A percentile compares a stretch with the other conserved stretches of the same genome.
Conservation (phyloP, 2,797 vertebrate genomes). For the Cryptoprocta ferox region DNA sequence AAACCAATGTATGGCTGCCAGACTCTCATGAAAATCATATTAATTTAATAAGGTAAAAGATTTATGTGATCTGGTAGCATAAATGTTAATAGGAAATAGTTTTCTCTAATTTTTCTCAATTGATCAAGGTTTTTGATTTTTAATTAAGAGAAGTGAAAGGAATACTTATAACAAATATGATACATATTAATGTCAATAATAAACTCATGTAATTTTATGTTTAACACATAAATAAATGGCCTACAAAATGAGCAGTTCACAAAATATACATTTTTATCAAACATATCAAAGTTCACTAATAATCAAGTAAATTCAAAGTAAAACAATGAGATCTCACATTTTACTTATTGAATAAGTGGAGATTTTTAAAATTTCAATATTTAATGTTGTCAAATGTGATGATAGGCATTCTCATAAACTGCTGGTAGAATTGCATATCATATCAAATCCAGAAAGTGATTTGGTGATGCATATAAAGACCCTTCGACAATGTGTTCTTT, state of each 20-base stretch:
- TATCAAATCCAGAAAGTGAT: neutral
- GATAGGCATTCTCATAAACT: neutral
- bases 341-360: neutral
- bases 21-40: neutral
- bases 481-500: neutral
- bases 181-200: neutral
- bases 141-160: constrained; percentile 13
- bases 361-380: neutral
- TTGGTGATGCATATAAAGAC: neutral
- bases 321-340: neutral
- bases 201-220: neutral
- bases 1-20: neutral
- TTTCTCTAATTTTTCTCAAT: neutral
- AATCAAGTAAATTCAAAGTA: neutral
- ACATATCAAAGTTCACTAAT: neutral
- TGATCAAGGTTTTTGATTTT: neutral
- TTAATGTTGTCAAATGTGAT: neutral
- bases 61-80: no score
- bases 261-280: neutral
- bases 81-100: neutral
- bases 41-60: no score
- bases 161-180: neutral
- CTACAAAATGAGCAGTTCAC: neutral
- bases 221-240: neutral
- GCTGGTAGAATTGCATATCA: neutral